Conservation (phyloP, 2,797 vertebrate species). For the Merluccius polli region DNA sequence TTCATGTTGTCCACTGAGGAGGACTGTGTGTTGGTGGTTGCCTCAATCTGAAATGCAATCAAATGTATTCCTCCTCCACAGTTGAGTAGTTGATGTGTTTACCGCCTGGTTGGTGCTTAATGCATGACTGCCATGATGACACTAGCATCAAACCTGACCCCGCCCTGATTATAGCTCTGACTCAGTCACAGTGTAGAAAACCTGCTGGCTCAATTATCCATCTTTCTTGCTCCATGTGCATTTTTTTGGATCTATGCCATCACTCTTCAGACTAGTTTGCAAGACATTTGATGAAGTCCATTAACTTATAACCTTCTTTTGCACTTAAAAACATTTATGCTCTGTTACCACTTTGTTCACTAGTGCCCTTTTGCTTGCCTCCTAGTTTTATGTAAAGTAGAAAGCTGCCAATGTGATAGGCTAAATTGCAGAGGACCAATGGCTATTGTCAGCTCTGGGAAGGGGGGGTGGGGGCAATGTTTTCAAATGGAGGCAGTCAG, state of each 20-base stretch:
- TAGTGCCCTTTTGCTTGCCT: background rate
- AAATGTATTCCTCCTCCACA: background rate
- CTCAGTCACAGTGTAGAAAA: background rate
- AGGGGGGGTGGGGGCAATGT: background rate
- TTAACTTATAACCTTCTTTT: background rate
- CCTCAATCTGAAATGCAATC: background rate
- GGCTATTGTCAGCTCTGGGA: no score
- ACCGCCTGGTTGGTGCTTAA: background rate
- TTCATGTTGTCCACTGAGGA: background rate
- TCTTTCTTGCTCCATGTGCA: background rate
- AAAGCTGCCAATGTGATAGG: background rate
- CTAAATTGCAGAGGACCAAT: background rate
- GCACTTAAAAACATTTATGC: background rate
- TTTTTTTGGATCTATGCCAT: background rate
- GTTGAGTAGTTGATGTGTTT: background rate
- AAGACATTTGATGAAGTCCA: background rate
- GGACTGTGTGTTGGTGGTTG: background rate
- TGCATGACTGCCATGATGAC: background rate
- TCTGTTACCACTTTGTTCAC: no score
- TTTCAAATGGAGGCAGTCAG: background rate
- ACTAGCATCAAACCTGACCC: background rate
- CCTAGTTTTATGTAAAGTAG: background rate
- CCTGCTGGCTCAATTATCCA: background rate
- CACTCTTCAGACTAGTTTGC: constrained; percentile 1
- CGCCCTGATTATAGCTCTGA: background rate